Evolutionary conservation across 2,113 vertebrate species (phyloP).

Genomic region (Danionella cerebrum): DNA sequence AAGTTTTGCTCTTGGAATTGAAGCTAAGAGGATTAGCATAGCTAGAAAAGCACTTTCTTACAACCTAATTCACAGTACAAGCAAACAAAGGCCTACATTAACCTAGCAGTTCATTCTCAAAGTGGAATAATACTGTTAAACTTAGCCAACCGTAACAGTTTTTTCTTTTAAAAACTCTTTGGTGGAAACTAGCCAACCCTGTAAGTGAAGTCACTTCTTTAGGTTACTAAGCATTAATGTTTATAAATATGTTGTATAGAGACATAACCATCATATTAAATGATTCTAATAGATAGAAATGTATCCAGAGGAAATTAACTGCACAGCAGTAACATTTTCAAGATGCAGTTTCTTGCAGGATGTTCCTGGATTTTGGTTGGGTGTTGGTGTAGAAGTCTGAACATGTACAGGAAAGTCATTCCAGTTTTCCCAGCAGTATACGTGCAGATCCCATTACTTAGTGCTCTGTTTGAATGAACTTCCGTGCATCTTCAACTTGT

Average conservation of each 20-base stretch:
- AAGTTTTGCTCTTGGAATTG: not conserved
- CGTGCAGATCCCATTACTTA: conserved; percentile 27
- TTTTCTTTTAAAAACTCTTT: not conserved
- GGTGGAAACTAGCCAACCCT: not conserved
- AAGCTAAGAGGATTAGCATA: not conserved
- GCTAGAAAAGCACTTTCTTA: not conserved
- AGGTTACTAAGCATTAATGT: conserved; percentile 25
- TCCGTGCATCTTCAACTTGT: conserved; percentile 59
- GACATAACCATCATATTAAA: conserved; percentile 19
- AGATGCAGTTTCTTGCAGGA: conserved; percentile 24
- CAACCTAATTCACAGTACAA: conserved; percentile 6
- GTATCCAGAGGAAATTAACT: conserved; percentile 1
- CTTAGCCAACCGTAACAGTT: not conserved
- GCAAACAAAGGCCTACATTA: not conserved
- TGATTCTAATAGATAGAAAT: not conserved
- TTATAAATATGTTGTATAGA: conserved; percentile 26
- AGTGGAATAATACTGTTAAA: not conserved
- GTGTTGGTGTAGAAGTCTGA: not conserved
- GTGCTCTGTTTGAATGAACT: conserved; percentile 49
- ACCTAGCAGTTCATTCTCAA: not conserved
- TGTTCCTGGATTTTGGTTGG: conserved; percentile 12
- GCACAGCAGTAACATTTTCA: conserved; percentile 27
- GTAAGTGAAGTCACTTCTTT: not conserved
- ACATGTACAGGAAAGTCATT: conserved; percentile 8
- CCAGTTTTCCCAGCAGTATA: conserved; percentile 7